A percentile compares a stretch with the other conserved stretches of the same genome.
Evolutionary conservation across 1,140 invertebrate species (phyloP).

Genomic region (Laupala kohalensis): DNA sequence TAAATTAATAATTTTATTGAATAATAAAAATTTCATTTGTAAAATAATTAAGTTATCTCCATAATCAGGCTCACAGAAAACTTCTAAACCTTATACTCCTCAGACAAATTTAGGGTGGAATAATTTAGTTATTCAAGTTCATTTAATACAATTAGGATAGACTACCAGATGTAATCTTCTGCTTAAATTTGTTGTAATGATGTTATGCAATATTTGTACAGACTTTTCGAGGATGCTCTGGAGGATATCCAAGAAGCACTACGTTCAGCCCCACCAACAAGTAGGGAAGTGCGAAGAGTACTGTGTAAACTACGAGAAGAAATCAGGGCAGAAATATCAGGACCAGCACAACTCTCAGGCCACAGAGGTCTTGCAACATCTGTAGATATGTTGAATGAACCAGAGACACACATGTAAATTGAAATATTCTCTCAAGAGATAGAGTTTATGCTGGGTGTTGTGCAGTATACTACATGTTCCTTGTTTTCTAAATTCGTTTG

Average conservation of each 20-base stretch:
- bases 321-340: constrained; percentile 28
- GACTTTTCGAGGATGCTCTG: constrained; percentile 43
- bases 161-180: too few relatives aligned
- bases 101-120: too few relatives aligned
- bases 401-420: constrained; percentile 13
- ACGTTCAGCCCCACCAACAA: constrained; percentile 46
- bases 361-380: constrained; percentile 21
- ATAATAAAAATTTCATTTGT: too few relatives aligned
- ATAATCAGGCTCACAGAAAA: too few relatives aligned
- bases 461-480: background rate
- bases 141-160: too few relatives aligned
- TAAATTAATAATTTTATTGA: too few relatives aligned
- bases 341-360: constrained; percentile 24
- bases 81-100: too few relatives aligned
- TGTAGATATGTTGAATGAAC: constrained; percentile 29
- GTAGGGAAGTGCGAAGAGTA: constrained; percentile 50
- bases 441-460: background rate
- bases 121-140: too few relatives aligned
- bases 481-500: background rate
- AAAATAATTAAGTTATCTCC: too few relatives aligned
- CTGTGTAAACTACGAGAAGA: constrained; percentile 50
- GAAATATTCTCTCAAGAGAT: background rate
- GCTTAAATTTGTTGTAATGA: constrained; percentile 3
- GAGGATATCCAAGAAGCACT: constrained; percentile 54
- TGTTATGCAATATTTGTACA: constrained; percentile 18